Evolutionary conservation across 2,113 vertebrate species (phyloP), one percentile per base, ranked within the genome.

Genomic region (Onychostoma macrolepis): DNA sequence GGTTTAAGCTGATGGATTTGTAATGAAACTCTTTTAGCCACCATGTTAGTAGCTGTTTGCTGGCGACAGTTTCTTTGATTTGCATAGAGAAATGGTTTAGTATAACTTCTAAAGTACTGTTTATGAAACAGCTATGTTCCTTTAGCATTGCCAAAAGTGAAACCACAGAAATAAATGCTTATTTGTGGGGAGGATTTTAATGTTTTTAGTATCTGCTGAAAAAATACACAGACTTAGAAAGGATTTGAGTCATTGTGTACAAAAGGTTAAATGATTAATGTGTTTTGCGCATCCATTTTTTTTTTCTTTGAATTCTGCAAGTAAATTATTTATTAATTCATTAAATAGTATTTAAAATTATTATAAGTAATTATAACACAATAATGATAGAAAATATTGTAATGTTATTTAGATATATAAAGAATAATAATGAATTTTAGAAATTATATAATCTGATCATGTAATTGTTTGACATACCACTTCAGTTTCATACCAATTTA

Each of bases 241-340:
- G 11, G 6, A 78, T 83, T 48, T 69, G 26, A 12, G 24, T 19
- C n/a, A 45, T 30, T 61, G n/a, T 33, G 19, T 58, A 74, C 82
- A 13, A 56, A 74, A 41, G 82, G 67, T 17, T 84, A 38, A 74
- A 56, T 84, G 33, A 74, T 84, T 74, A 38, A 50, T 50, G 2
- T 41, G 30, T n/a, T 26, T 83, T 50, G 15, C 17, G 50, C 17
- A 26, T 4, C 26, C 17, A 3, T n/a, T 65, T 63, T 58, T 67
- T 83, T 30, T 10, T 4, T 10, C 9, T 41, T 41, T 4, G 19
- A 24, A 41, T 74, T 74, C 19, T 72, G 36, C 19, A 0, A 2
- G 9, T 72, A 12, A n/a, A 41, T 72, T 5, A n/a, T 74, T n/a
- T 6, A 41, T 72, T 24, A 72, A 38, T 72, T 72, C 0, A 12